Conservation (phyloP, 2,113 vertebrate species). For the Campylomormyrus numenius region DNA sequence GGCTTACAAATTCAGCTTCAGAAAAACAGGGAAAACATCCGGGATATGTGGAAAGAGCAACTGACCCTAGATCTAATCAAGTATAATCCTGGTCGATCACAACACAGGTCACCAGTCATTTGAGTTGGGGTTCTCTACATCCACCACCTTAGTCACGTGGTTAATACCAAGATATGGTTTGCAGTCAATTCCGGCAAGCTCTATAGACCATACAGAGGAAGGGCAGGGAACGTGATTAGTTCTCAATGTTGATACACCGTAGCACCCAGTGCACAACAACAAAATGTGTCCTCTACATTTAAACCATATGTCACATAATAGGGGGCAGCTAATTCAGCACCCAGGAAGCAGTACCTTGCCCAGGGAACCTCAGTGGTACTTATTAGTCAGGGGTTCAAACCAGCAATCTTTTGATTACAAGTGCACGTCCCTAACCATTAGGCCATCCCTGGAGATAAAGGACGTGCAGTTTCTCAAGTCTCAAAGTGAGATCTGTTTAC, state of each 20-base stretch:
- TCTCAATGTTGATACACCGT: too few relatives aligned
- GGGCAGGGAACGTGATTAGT: too few relatives aligned
- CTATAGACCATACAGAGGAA: neutral
- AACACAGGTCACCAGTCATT: neutral
- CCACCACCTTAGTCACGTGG: neutral
- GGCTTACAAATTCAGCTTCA: neutral
- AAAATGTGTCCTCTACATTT: too few relatives aligned
- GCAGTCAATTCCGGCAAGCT: neutral
- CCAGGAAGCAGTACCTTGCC: too few relatives aligned
- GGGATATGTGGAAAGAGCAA: neutral
- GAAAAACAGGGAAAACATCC: neutral
- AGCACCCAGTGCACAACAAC: too few relatives aligned
- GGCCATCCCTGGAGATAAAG: neutral
- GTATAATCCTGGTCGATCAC: neutral
- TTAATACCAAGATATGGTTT: neutral
- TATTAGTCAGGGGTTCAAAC: too few relatives aligned
- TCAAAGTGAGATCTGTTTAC: neutral
- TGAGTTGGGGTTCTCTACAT: neutral
- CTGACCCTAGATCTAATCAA: neutral
- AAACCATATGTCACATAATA: too few relatives aligned
- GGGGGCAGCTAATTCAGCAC: too few relatives aligned
- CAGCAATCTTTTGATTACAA: too few relatives aligned
- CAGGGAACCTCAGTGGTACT: too few relatives aligned
- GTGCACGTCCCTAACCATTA: too few relatives aligned
- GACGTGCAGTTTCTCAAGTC: neutral